These are phyloP conservation scores for Capitella teleta DNA, from an alignment of 1,140 invertebrate species.

Conservation along the genomic window DNA sequence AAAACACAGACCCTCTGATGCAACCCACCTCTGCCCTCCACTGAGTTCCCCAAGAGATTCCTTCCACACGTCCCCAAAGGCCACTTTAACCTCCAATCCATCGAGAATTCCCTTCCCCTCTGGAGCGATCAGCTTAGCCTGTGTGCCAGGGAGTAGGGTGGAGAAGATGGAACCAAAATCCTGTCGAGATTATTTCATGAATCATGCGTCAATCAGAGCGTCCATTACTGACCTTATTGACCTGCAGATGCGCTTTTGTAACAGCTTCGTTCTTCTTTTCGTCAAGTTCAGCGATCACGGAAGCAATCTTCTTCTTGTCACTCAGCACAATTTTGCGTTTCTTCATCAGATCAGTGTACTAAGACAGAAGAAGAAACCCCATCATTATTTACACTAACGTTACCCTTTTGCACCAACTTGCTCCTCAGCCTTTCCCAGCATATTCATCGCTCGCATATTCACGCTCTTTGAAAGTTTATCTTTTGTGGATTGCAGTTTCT, in stretches of 20 bases:
- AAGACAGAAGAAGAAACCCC: conserved; percentile 12
- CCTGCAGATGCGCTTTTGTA: conserved; percentile 64
- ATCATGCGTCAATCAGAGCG: too few relatives aligned
- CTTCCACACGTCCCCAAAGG: conserved; percentile 90
- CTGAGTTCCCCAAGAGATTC: conserved; percentile 90
- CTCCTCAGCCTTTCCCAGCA: conserved; percentile 76
- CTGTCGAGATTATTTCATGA: too few relatives aligned
- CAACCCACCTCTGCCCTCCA: conserved; percentile 68
- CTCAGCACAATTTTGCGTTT: conserved; percentile 74
- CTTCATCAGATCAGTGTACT: conserved; percentile 66
- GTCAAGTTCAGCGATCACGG: conserved; percentile 76
- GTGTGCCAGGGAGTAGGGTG: conserved; percentile 75
- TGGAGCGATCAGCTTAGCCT: conserved; percentile 70
- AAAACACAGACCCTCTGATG: conserved; percentile 2
- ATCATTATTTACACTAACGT: background rate
- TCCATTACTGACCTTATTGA: conserved; percentile 45
- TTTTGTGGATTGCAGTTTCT: conserved; percentile 53
- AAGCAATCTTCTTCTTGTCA: conserved; percentile 53
- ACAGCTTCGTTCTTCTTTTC: conserved; percentile 76
- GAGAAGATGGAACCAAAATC: conserved; percentile 97
- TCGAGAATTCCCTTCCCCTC: conserved; percentile 61
- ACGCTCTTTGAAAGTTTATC: conserved; percentile 66
- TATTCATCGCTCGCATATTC: conserved; percentile 73
- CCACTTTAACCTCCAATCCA: conserved; percentile 85
- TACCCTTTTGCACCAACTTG: conserved; percentile 46